These are phyloP conservation scores for Zaprionus taronus DNA, from an alignment of 1,140 invertebrate species.

Conservation along the genomic window DNA sequence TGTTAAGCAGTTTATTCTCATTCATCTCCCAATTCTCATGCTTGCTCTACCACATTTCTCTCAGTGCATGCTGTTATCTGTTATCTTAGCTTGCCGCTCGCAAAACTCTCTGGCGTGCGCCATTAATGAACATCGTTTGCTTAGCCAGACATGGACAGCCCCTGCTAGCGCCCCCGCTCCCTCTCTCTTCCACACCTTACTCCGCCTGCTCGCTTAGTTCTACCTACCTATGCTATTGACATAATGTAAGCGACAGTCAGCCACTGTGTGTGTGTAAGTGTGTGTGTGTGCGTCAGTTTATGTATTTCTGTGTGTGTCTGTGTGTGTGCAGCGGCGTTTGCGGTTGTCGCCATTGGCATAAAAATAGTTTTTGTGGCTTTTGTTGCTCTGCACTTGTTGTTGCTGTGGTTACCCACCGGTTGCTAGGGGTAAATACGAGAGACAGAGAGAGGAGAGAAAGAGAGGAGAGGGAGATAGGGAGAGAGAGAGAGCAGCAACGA, in stretches of 20 bases:
- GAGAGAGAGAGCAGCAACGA: background rate
- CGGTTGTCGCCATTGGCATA: conserved; percentile 68
- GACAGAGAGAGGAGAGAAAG: no score
- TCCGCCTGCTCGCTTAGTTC: conserved; percentile 8
- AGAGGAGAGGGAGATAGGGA: background rate
- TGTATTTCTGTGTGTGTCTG: conserved; percentile 12
- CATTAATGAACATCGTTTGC: conserved; percentile 79
- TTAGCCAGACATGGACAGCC: conserved; percentile 68
- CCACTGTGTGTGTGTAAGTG: conserved; percentile 25
- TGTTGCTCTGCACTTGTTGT: conserved; percentile 28
- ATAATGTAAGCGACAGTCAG: conserved; percentile 70
- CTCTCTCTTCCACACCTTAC: background rate
- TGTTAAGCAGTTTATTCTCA: no score
- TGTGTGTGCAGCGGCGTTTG: conserved; percentile 37
- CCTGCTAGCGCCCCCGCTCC: background rate
- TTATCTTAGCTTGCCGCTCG: conserved; percentile 47
- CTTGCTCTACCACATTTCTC: conserved; percentile 4
- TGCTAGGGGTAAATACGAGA: conserved; percentile 67
- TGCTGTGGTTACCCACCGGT: conserved; percentile 58
- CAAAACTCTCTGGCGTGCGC: conserved; percentile 69
- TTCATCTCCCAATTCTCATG: background rate
- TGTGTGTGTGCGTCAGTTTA: conserved; percentile 14
- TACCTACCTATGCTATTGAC: conserved; percentile 70
- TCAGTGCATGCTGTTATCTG: conserved; percentile 47
- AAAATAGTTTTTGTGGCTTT: conserved; percentile 68